Evolutionary conservation across 2,113 vertebrate genomes (phyloP).

Genomic region (Microcebus tavaratra): DNA sequence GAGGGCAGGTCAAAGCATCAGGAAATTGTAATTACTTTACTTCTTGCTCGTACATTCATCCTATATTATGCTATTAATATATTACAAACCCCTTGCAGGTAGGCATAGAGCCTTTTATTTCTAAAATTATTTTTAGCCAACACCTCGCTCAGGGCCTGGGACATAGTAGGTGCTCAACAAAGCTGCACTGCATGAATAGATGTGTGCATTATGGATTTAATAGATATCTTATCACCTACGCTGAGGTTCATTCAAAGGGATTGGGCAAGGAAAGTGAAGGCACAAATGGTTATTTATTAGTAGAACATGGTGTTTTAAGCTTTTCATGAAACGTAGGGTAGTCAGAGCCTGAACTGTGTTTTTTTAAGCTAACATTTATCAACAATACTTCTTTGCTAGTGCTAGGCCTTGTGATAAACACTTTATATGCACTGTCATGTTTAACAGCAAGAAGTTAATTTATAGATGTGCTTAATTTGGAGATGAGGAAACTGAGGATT

Average conservation of each 20-base stretch:
- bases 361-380: conserved; percentile 3
- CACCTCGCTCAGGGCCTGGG: background rate
- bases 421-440: background rate
- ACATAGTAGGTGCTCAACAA: background rate
- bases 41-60: background rate
- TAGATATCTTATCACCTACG: background rate
- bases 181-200: background rate
- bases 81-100: background rate
- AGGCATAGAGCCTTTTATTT: background rate
- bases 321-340: background rate
- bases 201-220: background rate
- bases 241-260: background rate
- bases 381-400: background rate
- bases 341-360: background rate
- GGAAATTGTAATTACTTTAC: background rate
- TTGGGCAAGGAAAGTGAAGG: background rate
- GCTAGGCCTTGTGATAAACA: background rate
- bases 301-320: background rate
- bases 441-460: background rate
- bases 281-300: background rate
- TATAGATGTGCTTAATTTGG: background rate
- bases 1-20: background rate
- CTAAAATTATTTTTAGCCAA: background rate
- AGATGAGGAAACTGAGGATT: background rate
- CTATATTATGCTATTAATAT: background rate